Percentiles rank a stretch among this genome's conserved stretches.
Evolutionary conservation across 1,140 invertebrate genomes (phyloP).

Genomic region (Lordiphosa stackelbergi): DNA sequence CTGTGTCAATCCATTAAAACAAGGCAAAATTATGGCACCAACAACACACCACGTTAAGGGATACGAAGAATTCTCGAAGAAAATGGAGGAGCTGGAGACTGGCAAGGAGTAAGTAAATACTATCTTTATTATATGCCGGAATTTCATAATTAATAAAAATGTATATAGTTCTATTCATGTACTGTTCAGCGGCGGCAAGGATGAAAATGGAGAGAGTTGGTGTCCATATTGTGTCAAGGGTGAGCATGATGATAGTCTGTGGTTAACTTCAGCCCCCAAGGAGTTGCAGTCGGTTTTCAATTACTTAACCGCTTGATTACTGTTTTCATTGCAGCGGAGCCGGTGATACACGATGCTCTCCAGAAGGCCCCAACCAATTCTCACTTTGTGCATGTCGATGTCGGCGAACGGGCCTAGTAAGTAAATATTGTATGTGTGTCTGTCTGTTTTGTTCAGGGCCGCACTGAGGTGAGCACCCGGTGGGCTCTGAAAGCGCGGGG

Average conservation of each 20-base stretch:
- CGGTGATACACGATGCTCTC: conserved; percentile 82
- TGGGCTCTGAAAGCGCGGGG: too few species aligned
- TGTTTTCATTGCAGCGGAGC: conserved; percentile 78
- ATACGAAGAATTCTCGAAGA: conserved; percentile 80
- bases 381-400: conserved; percentile 83
- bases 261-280: conserved; percentile 5
- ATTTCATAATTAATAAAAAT: too few species aligned
- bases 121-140: too few species aligned
- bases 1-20: conserved; percentile 22
- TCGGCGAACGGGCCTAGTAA: conserved; percentile 81
- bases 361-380: conserved; percentile 79
- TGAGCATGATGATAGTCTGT: conserved; percentile 51
- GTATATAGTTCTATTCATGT: conserved; percentile 78
- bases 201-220: conserved; percentile 83
- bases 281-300: background rate
- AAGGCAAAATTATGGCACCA: conserved; percentile 79
- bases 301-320: conserved; percentile 10
- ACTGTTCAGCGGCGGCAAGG: conserved; percentile 83
- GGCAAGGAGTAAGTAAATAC: conserved; percentile 23
- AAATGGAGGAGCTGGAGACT: conserved; percentile 78
- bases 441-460: conserved; percentile 2
- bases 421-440: conserved; percentile 23
- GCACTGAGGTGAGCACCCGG: too few species aligned
- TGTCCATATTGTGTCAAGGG: conserved; percentile 86
- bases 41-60: conserved; percentile 79